Evolutionary conservation across 2,888 invertebrate species (phyloP), one percentile per base, ranked within the genome.

Genomic region (Leucophenga maculata): DNA sequence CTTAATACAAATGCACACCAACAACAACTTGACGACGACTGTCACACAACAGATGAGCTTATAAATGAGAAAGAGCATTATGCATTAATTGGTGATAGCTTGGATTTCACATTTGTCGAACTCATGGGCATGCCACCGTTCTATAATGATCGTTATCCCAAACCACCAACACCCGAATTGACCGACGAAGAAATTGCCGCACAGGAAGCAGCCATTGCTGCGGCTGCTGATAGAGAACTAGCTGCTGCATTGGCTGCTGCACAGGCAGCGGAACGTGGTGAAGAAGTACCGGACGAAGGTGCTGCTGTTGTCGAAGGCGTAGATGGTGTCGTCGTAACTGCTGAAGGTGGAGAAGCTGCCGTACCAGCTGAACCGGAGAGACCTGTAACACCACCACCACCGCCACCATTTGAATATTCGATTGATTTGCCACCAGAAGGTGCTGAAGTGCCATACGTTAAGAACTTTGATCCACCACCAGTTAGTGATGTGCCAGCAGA

Each of bases 41-140:
- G n/a, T n/a, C n/a, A n/a, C n/a, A n/a, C 59, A 50, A 72, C 73
- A 95, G 95, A 95, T 92, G 95, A 95, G 88, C 92, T 94, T 90
- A 94, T 95, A 90, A 90, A 90, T 87, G 94, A 94, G 90, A 97
- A 94, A 91, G 96, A 97, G 92, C 93, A 93, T 90, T 97, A 93
- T 93, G 96, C 96, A 91, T 92, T 94, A 89, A 95, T 98, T 90
- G 95, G 95, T 84, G 95, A 97, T 89, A 97, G 95, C 90, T 92
- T 98, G 92, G 97, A 97, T 91, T 92, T 93, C 89, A 96, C 97
- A 81, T 97, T 97, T 91, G 93, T 95, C 86, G 97, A 97, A 89
- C 90, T 93, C 82, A 91, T 92, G 88, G 91, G 91, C 81, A 90
- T 92, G 77, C 89, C 90, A 80, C 90, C 90, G 18, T 80, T 79